These are phyloP conservation scores for Brachionus paranguensis DNA, from an alignment of 1,140 invertebrate species.

Conservation along the genomic window DNA sequence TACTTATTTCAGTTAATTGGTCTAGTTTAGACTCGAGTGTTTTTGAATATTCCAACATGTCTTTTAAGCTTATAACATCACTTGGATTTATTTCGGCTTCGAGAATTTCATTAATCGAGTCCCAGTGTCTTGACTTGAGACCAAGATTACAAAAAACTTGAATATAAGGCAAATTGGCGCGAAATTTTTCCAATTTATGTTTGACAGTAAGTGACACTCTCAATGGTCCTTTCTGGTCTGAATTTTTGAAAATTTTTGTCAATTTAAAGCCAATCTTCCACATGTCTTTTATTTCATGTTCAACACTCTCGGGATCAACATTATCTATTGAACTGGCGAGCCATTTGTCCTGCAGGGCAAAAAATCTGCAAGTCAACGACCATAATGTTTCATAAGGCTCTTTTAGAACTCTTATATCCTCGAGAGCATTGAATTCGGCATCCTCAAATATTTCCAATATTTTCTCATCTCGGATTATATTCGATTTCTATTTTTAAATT, in stretches of 20 bases:
- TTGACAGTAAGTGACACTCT: conserved; percentile 56
- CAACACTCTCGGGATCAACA: conserved; percentile 74
- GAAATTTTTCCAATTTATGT: conserved; percentile 60
- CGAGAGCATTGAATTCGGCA: conserved; percentile 75
- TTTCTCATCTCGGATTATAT: conserved; percentile 60
- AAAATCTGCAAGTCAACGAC: conserved; percentile 78
- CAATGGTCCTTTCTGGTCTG: conserved; percentile 52
- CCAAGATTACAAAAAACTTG: conserved; percentile 56
- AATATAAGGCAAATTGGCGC: conserved; percentile 52
- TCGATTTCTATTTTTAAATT: conserved; percentile 58
- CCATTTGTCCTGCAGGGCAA: conserved; percentile 67
- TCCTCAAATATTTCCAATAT: conserved; percentile 63
- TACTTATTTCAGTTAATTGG: conserved; percentile 58
- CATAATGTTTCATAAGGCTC: conserved; percentile 85
- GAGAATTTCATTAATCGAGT: conserved; percentile 66
- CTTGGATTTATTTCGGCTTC: conserved; percentile 64
- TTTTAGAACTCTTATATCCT: conserved; percentile 68
- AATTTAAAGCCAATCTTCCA: conserved; percentile 55
- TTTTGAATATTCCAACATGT: conserved; percentile 70
- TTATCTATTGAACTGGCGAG: conserved; percentile 66
- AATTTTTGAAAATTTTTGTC: conserved; percentile 49
- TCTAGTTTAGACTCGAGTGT: conserved; percentile 63
- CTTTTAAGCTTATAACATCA: conserved; percentile 66
- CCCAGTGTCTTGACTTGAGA: conserved; percentile 54
- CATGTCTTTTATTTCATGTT: conserved; percentile 59